These are phyloP conservation scores for Eilema sororculum DNA, from an alignment of 2,888 invertebrate species.

Conservation along the genomic window DNA sequence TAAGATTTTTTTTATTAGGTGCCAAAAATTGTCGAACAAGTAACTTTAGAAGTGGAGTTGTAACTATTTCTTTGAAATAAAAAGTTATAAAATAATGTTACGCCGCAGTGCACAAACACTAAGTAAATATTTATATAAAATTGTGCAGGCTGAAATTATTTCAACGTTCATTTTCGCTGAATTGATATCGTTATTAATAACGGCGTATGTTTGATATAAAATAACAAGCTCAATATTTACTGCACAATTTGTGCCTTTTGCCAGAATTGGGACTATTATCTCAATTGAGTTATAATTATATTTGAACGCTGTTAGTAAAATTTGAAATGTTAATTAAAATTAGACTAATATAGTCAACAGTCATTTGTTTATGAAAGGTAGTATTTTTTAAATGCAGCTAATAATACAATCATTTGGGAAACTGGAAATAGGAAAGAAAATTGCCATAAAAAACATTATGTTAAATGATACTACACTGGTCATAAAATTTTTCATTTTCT, in stretches of 20 bases:
- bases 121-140: background rate
- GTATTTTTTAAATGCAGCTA: background rate
- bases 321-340: no score
- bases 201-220: background rate
- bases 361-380: background rate
- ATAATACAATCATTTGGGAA: background rate
- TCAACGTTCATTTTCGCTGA: background rate
- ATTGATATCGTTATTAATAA: background rate
- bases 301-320: background rate
- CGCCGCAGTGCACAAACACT: background rate
- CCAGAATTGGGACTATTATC: background rate
- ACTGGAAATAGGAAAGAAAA: no score
- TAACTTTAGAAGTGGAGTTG: background rate
- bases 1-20: background rate
- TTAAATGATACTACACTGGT: no score
- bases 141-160: background rate
- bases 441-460: no score
- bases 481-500: no score
- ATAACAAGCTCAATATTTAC: slow-evolving; percentile 1
- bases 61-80: background rate
- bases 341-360: no score
- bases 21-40: background rate
- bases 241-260: background rate
- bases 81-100: background rate
- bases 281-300: background rate